A percentile compares a stretch with the other conserved stretches of the same genome.
These are phyloP conservation scores for Helobdella robusta DNA, from an alignment of 2,888 invertebrate species.

Conservation along the genomic window DNA sequence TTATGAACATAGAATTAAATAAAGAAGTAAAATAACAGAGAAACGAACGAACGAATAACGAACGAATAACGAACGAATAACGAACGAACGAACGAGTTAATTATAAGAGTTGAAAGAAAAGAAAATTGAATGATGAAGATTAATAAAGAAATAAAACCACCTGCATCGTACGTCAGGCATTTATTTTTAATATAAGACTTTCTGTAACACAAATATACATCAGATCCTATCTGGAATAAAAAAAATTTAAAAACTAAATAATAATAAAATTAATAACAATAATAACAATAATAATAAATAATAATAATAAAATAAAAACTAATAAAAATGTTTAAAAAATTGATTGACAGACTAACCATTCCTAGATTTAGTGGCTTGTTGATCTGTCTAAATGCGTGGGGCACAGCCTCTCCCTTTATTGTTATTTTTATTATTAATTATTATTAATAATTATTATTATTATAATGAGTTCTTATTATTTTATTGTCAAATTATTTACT, in stretches of 20 bases:
- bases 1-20: too few relatives aligned
- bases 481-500: not conserved
- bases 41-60: too few relatives aligned
- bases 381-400: slow-evolving; percentile 26
- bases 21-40: not conserved
- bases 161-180: slow-evolving; percentile 23
- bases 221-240: slow-evolving; percentile 25
- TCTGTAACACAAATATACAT: slow-evolving; percentile 26
- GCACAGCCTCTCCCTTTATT: slow-evolving; percentile 25
- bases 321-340: not conserved
- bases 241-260: not conserved
- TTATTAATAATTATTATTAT: not conserved
- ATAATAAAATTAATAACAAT: not conserved
- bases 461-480: not conserved
- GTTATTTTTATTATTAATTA: not conserved
- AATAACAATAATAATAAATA: not conserved
- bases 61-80: too few relatives aligned
- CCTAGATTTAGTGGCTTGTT: slow-evolving; percentile 25
- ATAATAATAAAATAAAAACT: not conserved
- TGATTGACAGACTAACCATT: slow-evolving; percentile 25
- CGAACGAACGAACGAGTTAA: too few relatives aligned
- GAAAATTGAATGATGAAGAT: not conserved
- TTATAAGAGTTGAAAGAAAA: too few relatives aligned
- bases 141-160: not conserved
- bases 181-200: slow-evolving; percentile 27